phyloP scores from a whole-genome alignment of 2,888 invertebrate genomes.

The Ophraella communa region DNA sequence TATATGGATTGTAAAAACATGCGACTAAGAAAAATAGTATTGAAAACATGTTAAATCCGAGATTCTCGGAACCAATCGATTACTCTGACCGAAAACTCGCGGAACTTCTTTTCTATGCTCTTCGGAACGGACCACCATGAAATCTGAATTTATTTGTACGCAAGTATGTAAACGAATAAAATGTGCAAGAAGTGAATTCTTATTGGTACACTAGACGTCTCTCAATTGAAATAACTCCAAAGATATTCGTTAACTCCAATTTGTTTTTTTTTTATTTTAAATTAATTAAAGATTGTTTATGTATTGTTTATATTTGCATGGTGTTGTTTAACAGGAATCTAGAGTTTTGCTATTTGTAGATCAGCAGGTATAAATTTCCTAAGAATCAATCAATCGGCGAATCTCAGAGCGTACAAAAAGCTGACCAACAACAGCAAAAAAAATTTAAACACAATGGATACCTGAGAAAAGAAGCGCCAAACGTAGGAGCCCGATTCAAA shows the following conservation, averaged over 20 bases:
- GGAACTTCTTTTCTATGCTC: conserved; percentile 47
- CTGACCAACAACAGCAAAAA: background rate
- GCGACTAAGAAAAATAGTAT: conserved; percentile 46
- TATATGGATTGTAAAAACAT: conserved; percentile 43
- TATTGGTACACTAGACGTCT: conserved; percentile 30
- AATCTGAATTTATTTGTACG: conserved; percentile 38
- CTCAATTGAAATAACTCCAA: conserved; percentile 24
- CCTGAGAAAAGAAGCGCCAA: background rate
- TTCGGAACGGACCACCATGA: conserved; percentile 47
- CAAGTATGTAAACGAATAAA: background rate
- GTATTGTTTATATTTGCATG: too few relatives aligned
- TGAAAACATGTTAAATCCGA: conserved; percentile 49
- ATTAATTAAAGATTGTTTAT: too few relatives aligned
- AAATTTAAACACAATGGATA: background rate
- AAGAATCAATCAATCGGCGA: background rate
- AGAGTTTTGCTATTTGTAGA: background rate
- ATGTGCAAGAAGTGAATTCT: conserved; percentile 35
- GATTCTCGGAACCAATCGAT: conserved; percentile 52
- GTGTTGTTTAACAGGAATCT: background rate
- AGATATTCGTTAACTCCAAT: background rate
- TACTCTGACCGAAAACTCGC: conserved; percentile 40
- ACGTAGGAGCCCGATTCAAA: background rate
- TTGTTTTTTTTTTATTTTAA: too few relatives aligned
- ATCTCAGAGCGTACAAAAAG: background rate
- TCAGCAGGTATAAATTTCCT: background rate